phyloP scores from a whole-genome alignment of 2,888 invertebrate genomes.

The Tachystola acroxantha region DNA sequence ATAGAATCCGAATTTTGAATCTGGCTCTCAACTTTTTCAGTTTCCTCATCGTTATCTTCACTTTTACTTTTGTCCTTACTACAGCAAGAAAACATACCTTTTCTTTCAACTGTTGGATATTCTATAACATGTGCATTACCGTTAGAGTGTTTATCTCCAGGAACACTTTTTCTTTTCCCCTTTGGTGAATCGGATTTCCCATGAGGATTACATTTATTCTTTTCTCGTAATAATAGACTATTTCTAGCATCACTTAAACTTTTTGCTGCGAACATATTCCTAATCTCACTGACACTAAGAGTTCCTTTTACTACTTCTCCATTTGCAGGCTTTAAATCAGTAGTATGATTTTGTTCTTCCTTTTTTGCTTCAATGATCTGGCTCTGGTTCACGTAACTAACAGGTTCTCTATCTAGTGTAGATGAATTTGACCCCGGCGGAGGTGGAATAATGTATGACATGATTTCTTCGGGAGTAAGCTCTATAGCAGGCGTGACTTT shows the following conservation, averaged over 20 bases:
- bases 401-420: constrained; percentile 61
- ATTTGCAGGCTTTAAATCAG: constrained; percentile 49
- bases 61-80: constrained; percentile 78
- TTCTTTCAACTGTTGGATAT: constrained; percentile 85
- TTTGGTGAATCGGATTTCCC: constrained; percentile 65
- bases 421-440: constrained; percentile 78
- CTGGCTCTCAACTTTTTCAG: constrained; percentile 49
- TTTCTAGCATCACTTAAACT: constrained; percentile 72
- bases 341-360: constrained; percentile 27
- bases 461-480: constrained; percentile 89
- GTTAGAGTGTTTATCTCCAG: constrained; percentile 58
- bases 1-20: constrained; percentile 62
- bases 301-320: constrained; percentile 77
- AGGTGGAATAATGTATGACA: constrained; percentile 91
- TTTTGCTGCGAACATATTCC: constrained; percentile 71
- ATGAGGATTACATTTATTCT: constrained; percentile 52
- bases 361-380: constrained; percentile 51
- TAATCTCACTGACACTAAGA: constrained; percentile 74
- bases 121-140: constrained; percentile 80
- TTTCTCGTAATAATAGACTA: constrained; percentile 69
- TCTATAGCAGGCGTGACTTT: constrained; percentile 86
- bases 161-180: constrained; percentile 61
- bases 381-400: constrained; percentile 57
- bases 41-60: constrained; percentile 68
- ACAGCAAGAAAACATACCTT: constrained; percentile 85